phyloP scores from a whole-genome alignment of 1,140 invertebrate species.

The Rhyacophila brunnea region DNA sequence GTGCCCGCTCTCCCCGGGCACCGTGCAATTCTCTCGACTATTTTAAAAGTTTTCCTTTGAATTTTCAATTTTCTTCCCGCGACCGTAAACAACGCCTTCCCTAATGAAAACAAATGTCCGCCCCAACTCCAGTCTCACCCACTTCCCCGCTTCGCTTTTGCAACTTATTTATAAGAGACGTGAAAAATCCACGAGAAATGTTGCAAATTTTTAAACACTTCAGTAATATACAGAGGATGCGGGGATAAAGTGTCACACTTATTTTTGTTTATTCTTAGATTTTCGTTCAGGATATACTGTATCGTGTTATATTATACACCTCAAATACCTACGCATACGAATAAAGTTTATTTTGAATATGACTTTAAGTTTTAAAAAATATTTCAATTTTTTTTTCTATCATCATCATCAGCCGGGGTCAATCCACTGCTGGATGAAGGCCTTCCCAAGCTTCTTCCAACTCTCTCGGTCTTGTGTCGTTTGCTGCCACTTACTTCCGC shows the following conservation, averaged over 20 bases:
- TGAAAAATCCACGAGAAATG: constrained; percentile 11
- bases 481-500: too few species aligned
- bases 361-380: too few species aligned
- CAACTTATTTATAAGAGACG: constrained; percentile 14
- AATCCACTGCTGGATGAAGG: too few species aligned
- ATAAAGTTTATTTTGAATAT: too few species aligned
- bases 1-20: neutral
- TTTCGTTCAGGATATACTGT: too few species aligned
- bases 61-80: constrained; percentile 19
- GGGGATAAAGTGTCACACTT: constrained; percentile 1
- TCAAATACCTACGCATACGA: too few species aligned
- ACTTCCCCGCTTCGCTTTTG: neutral
- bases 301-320: too few species aligned
- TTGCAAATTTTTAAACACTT: constrained; percentile 16
- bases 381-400: too few species aligned
- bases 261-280: too few species aligned
- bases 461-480: too few species aligned
- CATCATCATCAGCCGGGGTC: too few species aligned
- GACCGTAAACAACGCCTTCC: constrained; percentile 12
- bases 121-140: neutral
- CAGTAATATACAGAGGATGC: neutral
- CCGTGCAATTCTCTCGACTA: neutral
- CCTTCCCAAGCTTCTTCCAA: too few species aligned
- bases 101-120: constrained; percentile 28
- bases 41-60: constrained; percentile 18